Evolutionary conservation across 1,140 invertebrate species (phyloP).

Genomic region (Drosophila sp.): DNA sequence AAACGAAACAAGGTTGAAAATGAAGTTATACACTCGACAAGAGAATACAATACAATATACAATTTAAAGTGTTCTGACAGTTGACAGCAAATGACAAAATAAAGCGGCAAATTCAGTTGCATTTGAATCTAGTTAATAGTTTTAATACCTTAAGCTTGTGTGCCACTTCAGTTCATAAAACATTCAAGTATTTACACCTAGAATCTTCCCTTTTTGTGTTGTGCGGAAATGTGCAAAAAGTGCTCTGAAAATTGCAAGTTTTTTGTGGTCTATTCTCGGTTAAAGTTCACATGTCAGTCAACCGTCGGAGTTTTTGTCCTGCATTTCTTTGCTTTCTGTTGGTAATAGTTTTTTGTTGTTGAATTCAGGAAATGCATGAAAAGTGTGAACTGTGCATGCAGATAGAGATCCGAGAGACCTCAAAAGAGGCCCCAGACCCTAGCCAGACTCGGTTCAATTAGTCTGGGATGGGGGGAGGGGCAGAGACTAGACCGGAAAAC

Average conservation of each 20-base stretch:
- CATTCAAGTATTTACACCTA: constrained; percentile 8
- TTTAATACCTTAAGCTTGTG: neutral
- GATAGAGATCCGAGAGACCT: constrained; percentile 55
- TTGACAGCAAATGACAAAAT: constrained; percentile 81
- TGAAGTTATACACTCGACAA: constrained; percentile 53
- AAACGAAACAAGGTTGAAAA: constrained; percentile 54
- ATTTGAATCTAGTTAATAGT: neutral
- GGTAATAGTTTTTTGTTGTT: neutral
- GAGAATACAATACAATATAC: constrained; percentile 27
- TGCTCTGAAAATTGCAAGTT: constrained; percentile 25
- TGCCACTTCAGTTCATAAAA: neutral
- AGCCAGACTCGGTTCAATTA: constrained; percentile 77
- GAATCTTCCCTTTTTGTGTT: constrained; percentile 28
- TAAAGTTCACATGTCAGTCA: constrained; percentile 74
- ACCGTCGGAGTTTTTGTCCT: constrained; percentile 52
- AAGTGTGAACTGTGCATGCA: constrained; percentile 81
- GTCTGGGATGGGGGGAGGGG: constrained; percentile 46
- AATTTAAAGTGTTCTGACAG: constrained; percentile 36
- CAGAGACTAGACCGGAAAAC: constrained; percentile 69
- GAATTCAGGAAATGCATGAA: constrained; percentile 69
- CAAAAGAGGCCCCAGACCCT: constrained; percentile 13
- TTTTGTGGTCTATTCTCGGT: constrained; percentile 33
- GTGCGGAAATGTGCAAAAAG: constrained; percentile 67
- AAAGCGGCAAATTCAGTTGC: constrained; percentile 53
- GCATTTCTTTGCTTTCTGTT: constrained; percentile 1